Evolutionary conservation across 2,113 vertebrate species (phyloP), one percentile per base, ranked within the genome.

Genomic region (Polyodon spathula): DNA sequence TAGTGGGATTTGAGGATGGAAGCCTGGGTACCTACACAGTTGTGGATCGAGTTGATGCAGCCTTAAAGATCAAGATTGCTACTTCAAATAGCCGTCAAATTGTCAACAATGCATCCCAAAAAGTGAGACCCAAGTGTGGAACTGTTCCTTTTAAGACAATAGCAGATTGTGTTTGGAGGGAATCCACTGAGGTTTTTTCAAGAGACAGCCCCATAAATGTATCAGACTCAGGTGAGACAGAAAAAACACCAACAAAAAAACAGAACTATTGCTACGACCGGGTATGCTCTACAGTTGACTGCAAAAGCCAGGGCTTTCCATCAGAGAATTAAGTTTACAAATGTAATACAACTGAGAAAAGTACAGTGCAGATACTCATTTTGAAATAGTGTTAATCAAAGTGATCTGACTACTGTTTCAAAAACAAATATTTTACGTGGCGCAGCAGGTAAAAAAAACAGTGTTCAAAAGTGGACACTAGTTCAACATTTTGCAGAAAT

Each of bases 31-130:
- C 95, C 2, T 99, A 98, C 73, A 99, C 96, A 0, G 96, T 99
- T 3, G 96, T 99, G 66, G 96, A 99, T 69, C 89, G 95, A 0
- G 96, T 99, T 0, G 96, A 99, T 2, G 96, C 96, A 1, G 89
- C 96, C 2, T 81, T 99, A 68, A 99, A 99, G 74, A 99, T 99
- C 67, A 99, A 98, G 79, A 99, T 99, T 6, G 96, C 96, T 72
- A 97, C 96, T 59, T 99, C 96, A 41, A 98, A 97, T 68, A 99
- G 96, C 78, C 92, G 96, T 15, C 96, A 98, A 69, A 96, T 99
- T 73, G 95, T 98, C 83, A 97, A 87, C 83, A 97, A 84, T 0
- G 58, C 92, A 43, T 83, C 92, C 1, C 94, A 96, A 73, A 84
- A 90, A 63, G 88, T 92, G 66, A 86, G 91, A 58, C 94, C 96